Percentiles rank a stretch among this genome's conserved stretches.
phyloP scores from a whole-genome alignment of 2,113 vertebrate genomes.

The Eublepharis macularius region DNA sequence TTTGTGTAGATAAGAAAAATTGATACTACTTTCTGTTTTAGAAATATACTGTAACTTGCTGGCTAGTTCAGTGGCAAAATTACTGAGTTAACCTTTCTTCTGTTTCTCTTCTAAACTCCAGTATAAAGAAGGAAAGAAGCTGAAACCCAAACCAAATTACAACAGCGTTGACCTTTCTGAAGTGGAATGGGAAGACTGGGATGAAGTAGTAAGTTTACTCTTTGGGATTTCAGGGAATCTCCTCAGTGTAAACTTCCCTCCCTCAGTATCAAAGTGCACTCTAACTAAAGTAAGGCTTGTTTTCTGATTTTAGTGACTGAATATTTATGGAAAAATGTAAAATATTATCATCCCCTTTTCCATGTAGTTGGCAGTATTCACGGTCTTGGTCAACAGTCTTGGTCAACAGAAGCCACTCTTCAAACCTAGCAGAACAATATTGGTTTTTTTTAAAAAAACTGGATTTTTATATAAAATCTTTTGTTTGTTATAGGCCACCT shows the following conservation, averaged over 20 bases:
- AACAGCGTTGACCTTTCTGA: slow-evolving; percentile 95
- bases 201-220: slow-evolving; percentile 81
- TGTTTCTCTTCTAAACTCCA: slow-evolving; percentile 46
- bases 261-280: rapidly evolving
- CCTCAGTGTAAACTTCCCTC: neutral
- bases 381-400: too few species aligned
- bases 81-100: neutral
- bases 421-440: too few species aligned
- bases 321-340: neutral
- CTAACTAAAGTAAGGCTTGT: neutral
- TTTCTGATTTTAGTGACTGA: neutral
- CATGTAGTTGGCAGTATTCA: neutral
- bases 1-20: neutral
- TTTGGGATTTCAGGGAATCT: neutral
- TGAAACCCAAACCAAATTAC: slow-evolving; percentile 94
- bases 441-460: too few species aligned
- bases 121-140: slow-evolving; percentile 93
- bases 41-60: neutral
- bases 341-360: neutral
- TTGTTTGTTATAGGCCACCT: neutral
- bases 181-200: slow-evolving; percentile 92
- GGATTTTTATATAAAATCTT: neutral
- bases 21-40: neutral
- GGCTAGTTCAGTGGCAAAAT: neutral
- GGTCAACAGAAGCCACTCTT: too few species aligned